phyloP scores from a whole-genome alignment of 2,888 invertebrate genomes.

The Diplolepis rosae region DNA sequence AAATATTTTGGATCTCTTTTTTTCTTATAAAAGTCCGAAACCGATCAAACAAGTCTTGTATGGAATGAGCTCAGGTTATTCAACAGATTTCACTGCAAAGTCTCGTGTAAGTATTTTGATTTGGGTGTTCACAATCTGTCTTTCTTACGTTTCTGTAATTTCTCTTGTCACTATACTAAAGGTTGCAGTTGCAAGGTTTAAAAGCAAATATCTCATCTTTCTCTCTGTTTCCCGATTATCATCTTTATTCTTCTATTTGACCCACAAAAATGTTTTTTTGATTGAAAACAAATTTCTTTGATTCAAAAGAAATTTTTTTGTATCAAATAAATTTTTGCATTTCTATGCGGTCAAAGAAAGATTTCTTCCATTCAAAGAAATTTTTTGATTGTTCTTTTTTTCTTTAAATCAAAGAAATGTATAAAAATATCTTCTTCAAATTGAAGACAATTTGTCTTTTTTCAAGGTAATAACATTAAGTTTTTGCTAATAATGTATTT shows the following conservation, averaged over 20 bases:
- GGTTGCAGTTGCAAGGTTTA: too few relatives aligned
- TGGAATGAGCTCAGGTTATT: conserved; percentile 44
- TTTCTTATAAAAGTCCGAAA: conserved; percentile 35
- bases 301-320: too few relatives aligned
- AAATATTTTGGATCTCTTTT: not conserved
- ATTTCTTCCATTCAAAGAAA: too few relatives aligned
- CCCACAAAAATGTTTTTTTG: not conserved
- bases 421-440: not conserved
- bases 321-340: too few relatives aligned
- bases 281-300: not conserved
- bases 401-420: too few relatives aligned
- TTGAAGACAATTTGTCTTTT: not conserved
- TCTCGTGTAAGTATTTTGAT: conserved; percentile 40
- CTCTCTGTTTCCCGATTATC: not conserved
- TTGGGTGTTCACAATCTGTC: conserved; percentile 38
- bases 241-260: not conserved
- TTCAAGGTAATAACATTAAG: not conserved
- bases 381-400: too few relatives aligned
- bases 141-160: conserved; percentile 45
- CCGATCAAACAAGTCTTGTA: conserved; percentile 42
- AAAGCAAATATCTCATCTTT: conserved; percentile 27
- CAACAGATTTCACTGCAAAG: conserved; percentile 51
- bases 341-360: too few relatives aligned
- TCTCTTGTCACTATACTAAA: conserved; percentile 40
- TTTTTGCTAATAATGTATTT: too few relatives aligned